Base-by-base conservation (phyloP, 2,113 vertebrate genomes). In the Halcyon malimbica region DNA sequence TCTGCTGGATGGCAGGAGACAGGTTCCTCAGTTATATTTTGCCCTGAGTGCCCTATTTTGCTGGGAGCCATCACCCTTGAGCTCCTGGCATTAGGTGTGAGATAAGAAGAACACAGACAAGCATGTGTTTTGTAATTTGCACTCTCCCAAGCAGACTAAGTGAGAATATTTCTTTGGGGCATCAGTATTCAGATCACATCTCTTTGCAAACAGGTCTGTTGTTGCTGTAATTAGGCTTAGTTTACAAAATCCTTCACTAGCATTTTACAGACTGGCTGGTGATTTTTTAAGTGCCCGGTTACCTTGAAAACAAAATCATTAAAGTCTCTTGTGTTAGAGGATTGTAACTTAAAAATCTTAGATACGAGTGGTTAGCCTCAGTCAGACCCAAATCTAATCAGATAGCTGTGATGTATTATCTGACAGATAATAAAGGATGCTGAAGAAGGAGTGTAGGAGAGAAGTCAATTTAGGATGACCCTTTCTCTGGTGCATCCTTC, bases 181-280 rank as follows among this genome's bases (percentile, higher is more conserved):
- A 29, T 95, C 68, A 21, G n/a, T 50, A 71, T 90, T 90, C 93
- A 54, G 62, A 76, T 63, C 82, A n/a, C 68, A 70, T 35, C 54
- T 90, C 31, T 79, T 63, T 88, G 56, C 68, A 81, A 76, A 59
- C 71, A 91, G 54, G 39, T 68, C 85, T 89, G 51, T 88, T 74
- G 84, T 83, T 59, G 51, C 63, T 83, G 64, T 80, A 93, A 94
- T 93, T 95, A 95, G 59, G 42, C 53, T 89, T 86, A 53, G 90
- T 90, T 95, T 92, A 88, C 88, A 87, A 77, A 94, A 68, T 39
- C 88, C 39, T 92, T 95, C 91, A 83, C 76, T 33, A 88, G 76
- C 42, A 9, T 75, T 96, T 94, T 92, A 83, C 68, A 88, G 48
- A 84, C 51, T 86, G 71, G 26, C 42, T 92, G 83, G 77, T 83